Evolutionary conservation across 2,888 invertebrate genomes (phyloP).

Genomic region (Caenorhabditis sp.): DNA sequence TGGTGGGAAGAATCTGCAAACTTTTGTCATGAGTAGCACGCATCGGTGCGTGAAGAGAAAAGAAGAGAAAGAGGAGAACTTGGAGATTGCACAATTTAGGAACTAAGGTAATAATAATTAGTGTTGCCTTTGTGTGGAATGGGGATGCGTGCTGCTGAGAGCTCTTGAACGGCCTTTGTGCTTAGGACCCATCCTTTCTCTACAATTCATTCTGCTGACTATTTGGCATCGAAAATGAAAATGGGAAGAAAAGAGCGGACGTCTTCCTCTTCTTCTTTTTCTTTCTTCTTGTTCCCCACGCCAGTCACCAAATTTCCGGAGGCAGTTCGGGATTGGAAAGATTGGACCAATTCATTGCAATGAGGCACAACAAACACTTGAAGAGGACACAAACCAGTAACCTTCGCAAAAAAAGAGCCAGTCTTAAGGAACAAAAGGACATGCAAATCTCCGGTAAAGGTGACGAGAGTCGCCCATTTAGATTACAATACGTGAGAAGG

Average conservation of each 20-base stretch:
- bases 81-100: conserved; percentile 40
- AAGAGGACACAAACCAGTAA: conserved; percentile 52
- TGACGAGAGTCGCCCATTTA: conserved; percentile 25
- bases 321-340: conserved; percentile 51
- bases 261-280: too few species aligned
- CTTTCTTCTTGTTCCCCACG: conserved; percentile 14
- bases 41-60: conserved; percentile 30
- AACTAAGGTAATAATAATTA: conserved; percentile 65
- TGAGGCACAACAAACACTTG: conserved; percentile 53
- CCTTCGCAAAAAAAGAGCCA: conserved; percentile 54
- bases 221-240: conserved; percentile 47
- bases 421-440: conserved; percentile 36
- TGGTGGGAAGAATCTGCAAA: conserved; percentile 57
- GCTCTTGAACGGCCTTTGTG: conserved; percentile 60
- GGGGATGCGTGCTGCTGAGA: conserved; percentile 50
- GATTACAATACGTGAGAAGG: conserved; percentile 59
- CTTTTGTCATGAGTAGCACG: conserved; percentile 17
- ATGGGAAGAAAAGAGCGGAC: conserved; percentile 15
- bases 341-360: conserved; percentile 43
- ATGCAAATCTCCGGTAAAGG: conserved; percentile 57
- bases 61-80: conserved; percentile 14
- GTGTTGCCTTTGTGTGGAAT: conserved; percentile 54
- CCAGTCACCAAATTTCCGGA: conserved; percentile 52
- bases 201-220: conserved; percentile 15
- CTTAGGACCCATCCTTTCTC: conserved; percentile 5